Base-by-base conservation (phyloP, 1,140 invertebrate species). In the Aphidius gifuensis region DNA sequence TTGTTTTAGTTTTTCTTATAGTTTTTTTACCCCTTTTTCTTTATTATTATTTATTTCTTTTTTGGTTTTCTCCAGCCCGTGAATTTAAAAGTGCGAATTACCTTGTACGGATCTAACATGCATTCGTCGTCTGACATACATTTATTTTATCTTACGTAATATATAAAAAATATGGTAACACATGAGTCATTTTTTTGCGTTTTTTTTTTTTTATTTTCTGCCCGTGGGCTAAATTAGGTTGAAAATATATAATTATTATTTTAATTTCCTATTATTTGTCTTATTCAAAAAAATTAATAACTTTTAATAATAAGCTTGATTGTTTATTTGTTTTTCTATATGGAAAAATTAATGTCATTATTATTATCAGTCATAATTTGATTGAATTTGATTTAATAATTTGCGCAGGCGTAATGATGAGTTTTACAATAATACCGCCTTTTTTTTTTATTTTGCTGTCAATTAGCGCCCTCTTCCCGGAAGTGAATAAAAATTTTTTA, bases 121-220 rank as follows among this genome's bases (percentile, higher is more conserved):
- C 23, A 32, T 32, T 32, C 2, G 23, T 32, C 9, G n/a, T 16
- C 39, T 49, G 46, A 58, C 61, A 53, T 58, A 63, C 61, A 50
- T 57, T 58, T 63, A 63, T 63, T 63, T 32, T 63, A 53, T 21
- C 51, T 61, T 62, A 40, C 55, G 43, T 58, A 47, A 63, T 49
- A 45, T 9, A n/a, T 53, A 57, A 62, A 56, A 46, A 44, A 62
- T 21, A 38, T 58, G 48, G 23, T 32, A 32, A 32, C 48, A 49
- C 5, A 32, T 59, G 45, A 55, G 32, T 55, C 43, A 61, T n/a
- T 32, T 47, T 23, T 55, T n/a, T 9, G 11, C n/a, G n/a, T n/a
- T 23, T 38, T 38, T 11, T 49, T 21, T 49, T 5, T 49, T 21
- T 5, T 16, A 21, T 21, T 49, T 49, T 49, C 5, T 48, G 21